A percentile compares a stretch with the other conserved stretches of the same genome.
Conservation (phyloP, 1,140 invertebrate genomes). For the Atta texana region DNA sequence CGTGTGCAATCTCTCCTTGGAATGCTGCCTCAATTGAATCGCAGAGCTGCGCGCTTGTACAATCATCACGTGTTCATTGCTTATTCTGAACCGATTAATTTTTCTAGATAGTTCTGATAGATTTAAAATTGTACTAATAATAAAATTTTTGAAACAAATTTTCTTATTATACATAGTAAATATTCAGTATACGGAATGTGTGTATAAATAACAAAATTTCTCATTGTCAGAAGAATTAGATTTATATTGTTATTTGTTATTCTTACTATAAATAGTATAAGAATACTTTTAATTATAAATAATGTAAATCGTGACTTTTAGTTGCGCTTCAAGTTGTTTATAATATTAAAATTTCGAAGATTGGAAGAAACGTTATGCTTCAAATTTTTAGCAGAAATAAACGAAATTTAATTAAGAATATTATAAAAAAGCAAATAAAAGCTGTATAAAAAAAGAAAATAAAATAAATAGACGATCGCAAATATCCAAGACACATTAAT, state of each 20-base stretch:
- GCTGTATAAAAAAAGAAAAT: background rate
- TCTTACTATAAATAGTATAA: background rate
- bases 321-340: background rate
- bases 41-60: conserved; percentile 9
- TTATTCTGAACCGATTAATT: conserved; percentile 35
- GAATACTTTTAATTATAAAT: background rate
- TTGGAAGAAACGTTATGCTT: background rate
- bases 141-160: background rate
- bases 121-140: background rate
- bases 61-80: conserved; percentile 6
- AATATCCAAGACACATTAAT: conserved; percentile 3
- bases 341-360: background rate
- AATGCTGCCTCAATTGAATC: conserved; percentile 65
- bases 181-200: background rate
- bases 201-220: background rate
- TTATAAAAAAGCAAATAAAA: background rate
- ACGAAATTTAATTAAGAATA: background rate
- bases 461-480: background rate
- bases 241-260: background rate
- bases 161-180: background rate
- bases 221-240: background rate
- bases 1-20: conserved; percentile 43
- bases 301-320: background rate
- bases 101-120: background rate
- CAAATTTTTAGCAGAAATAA: background rate